Evolutionary conservation across 2,797 vertebrate genomes (phyloP), one percentile per base, ranked within the genome.

Genomic region (Threskiornis aethiopicus): DNA sequence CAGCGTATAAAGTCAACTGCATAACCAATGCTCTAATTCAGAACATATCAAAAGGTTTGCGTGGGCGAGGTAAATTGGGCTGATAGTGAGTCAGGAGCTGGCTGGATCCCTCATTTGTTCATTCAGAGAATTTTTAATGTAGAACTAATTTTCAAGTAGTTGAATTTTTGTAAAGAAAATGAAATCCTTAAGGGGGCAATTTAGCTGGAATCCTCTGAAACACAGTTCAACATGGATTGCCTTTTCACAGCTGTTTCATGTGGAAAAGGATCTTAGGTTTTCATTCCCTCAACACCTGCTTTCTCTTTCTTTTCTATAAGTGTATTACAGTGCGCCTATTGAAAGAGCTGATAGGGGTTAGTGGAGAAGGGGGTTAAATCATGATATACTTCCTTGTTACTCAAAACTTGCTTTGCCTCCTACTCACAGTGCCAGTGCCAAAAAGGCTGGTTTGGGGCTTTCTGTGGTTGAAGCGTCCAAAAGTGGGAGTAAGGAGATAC

Each of bases 121-220:
- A 93, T 94, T 96, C 89, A 96, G 64, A 92, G 71, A 54, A 80
- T 93, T 96, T 96, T 93, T 76, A 85, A 96, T 79, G 92, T 95
- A 96, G 89, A 94, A 95, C 90, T 96, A 96, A 96, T 97, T 97
- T 92, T 91, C 75, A 78, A 92, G 82, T 78, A 92, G 94, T 94
- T 78, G 78, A 87, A 93, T 93, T 97, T 96, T 92, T 92, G 89
- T 81, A 91, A 97, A 96, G 91, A 96, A 93, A 94, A 80, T 96
- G 5, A 95, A 97, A 94, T 96, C 94, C 92, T 93, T 93, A 96
- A 90, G 89, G 73, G 77, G 79, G 73, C 46, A 96, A 83, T 88
- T 96, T 64, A 90, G 67, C 59, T 62, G 89, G 90, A 95, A 58
- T 86, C 87, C 80, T 84, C 76, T 80, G 87, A 97, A 96, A 97